These are phyloP conservation scores for Haemorhous mexicanus DNA, from an alignment of 2,113 vertebrate genomes.

Conservation along the genomic window DNA sequence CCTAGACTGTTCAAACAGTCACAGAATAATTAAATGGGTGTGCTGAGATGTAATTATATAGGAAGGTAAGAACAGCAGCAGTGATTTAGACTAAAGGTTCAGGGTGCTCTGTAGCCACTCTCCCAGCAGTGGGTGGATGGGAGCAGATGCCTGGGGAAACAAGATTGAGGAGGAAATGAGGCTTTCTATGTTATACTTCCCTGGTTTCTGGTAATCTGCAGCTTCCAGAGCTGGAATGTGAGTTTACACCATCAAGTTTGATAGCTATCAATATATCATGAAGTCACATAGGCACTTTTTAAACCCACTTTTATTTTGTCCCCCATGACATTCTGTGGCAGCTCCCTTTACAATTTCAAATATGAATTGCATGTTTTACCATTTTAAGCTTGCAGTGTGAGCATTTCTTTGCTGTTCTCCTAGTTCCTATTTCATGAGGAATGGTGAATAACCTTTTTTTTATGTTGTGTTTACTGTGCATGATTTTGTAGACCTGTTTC, in stretches of 20 bases:
- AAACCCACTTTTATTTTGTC: background rate
- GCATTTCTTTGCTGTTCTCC: background rate
- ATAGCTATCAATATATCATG: background rate
- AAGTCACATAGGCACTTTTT: background rate
- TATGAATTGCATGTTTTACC: background rate
- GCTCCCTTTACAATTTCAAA: background rate
- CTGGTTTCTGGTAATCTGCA: background rate
- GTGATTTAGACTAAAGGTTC: background rate
- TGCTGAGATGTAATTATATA: background rate
- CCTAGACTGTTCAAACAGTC: background rate
- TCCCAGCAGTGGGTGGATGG: background rate
- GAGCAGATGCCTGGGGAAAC: background rate
- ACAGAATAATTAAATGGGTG: background rate
- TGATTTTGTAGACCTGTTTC: background rate
- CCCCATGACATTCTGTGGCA: background rate
- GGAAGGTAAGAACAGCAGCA: background rate
- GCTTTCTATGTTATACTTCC: background rate
- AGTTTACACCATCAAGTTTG: background rate
- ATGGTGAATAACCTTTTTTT: background rate
- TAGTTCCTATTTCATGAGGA: background rate
- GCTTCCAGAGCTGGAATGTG: background rate
- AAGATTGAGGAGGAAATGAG: background rate
- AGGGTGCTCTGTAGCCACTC: background rate
- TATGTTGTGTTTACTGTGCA: background rate
- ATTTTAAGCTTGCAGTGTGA: background rate